These are phyloP conservation scores for Cephus rjabovi DNA, from an alignment of 2,888 invertebrate genomes.

Conservation along the genomic window DNA sequence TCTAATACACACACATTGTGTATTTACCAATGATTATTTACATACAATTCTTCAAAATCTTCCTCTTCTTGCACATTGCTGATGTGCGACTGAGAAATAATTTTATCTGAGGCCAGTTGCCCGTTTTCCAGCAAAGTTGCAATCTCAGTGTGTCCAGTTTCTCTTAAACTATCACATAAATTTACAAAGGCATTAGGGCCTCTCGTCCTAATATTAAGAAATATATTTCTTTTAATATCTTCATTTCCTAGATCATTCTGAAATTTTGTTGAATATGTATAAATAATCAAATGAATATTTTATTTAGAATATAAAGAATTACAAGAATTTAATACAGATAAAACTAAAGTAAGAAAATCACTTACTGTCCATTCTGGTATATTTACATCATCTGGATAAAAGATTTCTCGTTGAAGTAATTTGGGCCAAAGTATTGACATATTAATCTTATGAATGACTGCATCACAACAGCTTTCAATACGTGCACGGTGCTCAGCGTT, in stretches of 20 bases:
- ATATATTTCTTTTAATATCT: conserved; percentile 45
- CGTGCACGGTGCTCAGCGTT: conserved; percentile 44
- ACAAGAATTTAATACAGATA: neutral
- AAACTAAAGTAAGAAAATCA: neutral
- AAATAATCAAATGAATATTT: neutral
- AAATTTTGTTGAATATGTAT: conserved; percentile 15
- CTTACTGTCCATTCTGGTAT: conserved; percentile 53
- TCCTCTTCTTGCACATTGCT: conserved; percentile 8
- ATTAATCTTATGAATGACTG: conserved; percentile 38
- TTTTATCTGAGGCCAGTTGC: neutral
- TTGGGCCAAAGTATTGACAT: conserved; percentile 49
- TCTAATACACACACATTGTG: neutral
- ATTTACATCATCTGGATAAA: conserved; percentile 53
- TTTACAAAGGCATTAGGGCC: conserved; percentile 57
- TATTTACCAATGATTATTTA: neutral
- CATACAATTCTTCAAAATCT: neutral
- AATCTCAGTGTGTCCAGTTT: conserved; percentile 44
- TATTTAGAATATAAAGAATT: neutral
- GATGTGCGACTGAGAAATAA: neutral
- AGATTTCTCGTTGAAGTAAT: conserved; percentile 52
- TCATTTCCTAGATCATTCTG: conserved; percentile 38
- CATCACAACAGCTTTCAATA: conserved; percentile 44
- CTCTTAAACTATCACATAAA: conserved; percentile 45
- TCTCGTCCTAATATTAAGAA: conserved; percentile 51
- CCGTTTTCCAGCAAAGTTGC: conserved; percentile 40